Percentiles rank a stretch among this genome's conserved stretches.
These are phyloP conservation scores for Sturnus vulgaris DNA, from an alignment of 2,113 vertebrate genomes.

Conservation along the genomic window DNA sequence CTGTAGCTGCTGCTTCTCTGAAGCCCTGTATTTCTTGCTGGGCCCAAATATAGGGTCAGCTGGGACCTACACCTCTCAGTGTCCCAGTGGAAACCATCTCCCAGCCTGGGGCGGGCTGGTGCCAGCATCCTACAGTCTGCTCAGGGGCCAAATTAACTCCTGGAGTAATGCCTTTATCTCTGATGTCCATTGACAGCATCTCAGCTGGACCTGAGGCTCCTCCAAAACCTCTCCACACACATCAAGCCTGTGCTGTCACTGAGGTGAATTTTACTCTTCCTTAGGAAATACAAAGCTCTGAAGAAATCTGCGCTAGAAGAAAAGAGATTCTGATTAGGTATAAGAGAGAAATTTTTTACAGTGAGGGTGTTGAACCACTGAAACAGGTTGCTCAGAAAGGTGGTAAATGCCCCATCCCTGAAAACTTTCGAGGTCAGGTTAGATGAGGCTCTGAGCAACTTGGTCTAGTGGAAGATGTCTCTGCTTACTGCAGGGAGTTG, in stretches of 20 bases:
- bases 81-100: background rate
- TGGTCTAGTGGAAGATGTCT: background rate
- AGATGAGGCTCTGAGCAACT: background rate
- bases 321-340: background rate
- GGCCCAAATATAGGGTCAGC: rapidly evolving
- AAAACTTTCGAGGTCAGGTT: background rate
- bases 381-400: background rate
- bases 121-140: background rate
- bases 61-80: background rate
- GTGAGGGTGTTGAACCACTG: background rate
- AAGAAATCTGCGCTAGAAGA: background rate
- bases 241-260: background rate
- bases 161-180: background rate
- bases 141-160: background rate
- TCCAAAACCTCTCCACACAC: background rate
- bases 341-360: background rate
- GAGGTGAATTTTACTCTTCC: background rate
- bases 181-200: background rate
- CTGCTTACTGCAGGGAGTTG: background rate
- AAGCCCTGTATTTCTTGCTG: background rate
- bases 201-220: background rate
- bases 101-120: background rate
- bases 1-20: background rate
- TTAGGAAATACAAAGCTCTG: background rate
- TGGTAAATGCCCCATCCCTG: background rate